Evolutionary conservation across 2,113 vertebrate species (phyloP), one percentile per base, ranked within the genome.

Genomic region (Synchiropus splendidus): DNA sequence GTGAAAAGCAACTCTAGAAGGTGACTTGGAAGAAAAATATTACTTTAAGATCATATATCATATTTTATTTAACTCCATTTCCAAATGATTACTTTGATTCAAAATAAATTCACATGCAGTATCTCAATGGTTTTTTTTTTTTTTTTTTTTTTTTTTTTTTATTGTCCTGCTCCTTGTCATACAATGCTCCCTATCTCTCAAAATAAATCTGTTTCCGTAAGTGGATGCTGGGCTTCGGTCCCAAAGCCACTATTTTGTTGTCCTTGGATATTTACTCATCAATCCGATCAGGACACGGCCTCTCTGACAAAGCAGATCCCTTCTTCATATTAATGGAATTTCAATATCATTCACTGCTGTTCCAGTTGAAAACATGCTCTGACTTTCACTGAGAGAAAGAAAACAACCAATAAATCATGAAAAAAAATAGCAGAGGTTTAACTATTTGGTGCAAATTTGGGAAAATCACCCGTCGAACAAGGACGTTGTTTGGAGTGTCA

Each of bases 171-270:
- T 45, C 27, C 33, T 18, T 42, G 35, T 44, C 36, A 33, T 21
- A 39, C 51, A n/a, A n/a, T n/a, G n/a, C n/a, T n/a, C n/a, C n/a
- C n/a, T n/a, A n/a, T n/a, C n/a, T n/a, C n/a, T n/a, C n/a, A n/a
- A n/a, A n/a, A n/a, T n/a, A n/a, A n/a, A n/a, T n/a, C 47, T 39
- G 57, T 36, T 45, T 54, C 56, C 74, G 65, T 73, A 77, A 82
- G 69, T 76, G 71, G 71, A 74, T 80, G 66, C 54, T 49, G 69
- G 77, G 67, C 61, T 2, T 51, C 45, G 67, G 72, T 74, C 75
- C 72, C 75, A 75, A 27, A 27, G 56, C 35, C 32, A 12, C 42
- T 13, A 5, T 57, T 45, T 18, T 18, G 42, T 67, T 45, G 53
- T 65, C 39, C 31, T 48, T 13, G 45, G 39, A 42, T 71, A 75